Evolutionary conservation across 2,797 vertebrate species (phyloP).

Genomic region (Sebastes trivittatus): DNA sequence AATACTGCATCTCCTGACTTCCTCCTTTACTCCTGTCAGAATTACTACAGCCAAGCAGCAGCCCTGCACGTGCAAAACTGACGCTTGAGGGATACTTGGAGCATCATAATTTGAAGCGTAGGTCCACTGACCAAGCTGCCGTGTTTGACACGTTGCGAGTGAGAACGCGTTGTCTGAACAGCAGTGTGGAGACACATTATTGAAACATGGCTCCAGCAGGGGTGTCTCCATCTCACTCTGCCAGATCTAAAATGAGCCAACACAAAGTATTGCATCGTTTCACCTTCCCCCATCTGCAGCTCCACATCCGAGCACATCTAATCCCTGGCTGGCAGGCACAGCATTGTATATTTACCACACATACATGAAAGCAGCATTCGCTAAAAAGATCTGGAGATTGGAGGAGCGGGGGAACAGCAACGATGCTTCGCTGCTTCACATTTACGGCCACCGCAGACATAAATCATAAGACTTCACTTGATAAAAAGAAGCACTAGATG

Average conservation of each 20-base stretch:
- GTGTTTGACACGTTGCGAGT: too few species aligned
- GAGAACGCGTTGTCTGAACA: neutral
- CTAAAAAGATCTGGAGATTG: slow-evolving; percentile 24
- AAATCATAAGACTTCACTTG: slow-evolving; percentile 11
- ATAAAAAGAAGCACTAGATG: slow-evolving; percentile 27
- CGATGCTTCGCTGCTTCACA: slow-evolving; percentile 6
- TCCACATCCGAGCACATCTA: slow-evolving; percentile 34
- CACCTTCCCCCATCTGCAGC: slow-evolving; percentile 49
- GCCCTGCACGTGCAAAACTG: neutral
- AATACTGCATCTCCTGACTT: too few species aligned
- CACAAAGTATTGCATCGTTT: slow-evolving; percentile 42
- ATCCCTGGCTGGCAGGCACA: slow-evolving; percentile 35
- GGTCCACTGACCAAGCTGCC: neutral
- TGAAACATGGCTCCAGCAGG: slow-evolving; percentile 2
- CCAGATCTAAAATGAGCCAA: slow-evolving; percentile 40
- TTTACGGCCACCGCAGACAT: neutral
- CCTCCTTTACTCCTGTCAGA: too few species aligned
- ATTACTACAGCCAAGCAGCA: neutral
- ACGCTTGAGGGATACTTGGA: neutral
- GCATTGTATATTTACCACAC: slow-evolving; percentile 25
- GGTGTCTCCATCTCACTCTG: slow-evolving; percentile 23
- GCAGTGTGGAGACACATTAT: neutral
- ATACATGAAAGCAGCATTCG: slow-evolving; percentile 18
- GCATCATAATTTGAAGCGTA: neutral
- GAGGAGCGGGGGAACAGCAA: neutral